A percentile compares a stretch with the other conserved stretches of the same genome.
Conservation (phyloP, 2,888 invertebrate genomes). For the Catocala fraxini region DNA sequence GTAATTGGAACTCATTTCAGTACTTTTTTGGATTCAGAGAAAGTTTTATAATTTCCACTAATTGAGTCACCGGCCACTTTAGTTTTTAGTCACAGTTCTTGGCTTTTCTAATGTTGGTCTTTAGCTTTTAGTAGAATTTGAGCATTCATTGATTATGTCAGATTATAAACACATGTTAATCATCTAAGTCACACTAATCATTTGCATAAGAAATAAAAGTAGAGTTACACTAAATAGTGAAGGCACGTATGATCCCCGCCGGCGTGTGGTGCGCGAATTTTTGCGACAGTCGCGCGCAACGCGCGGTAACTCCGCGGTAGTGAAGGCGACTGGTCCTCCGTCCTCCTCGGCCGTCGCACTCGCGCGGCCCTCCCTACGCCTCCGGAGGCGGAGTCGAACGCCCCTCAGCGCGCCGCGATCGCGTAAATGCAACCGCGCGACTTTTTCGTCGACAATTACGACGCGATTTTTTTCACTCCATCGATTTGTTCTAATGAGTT, state of each 20-base stretch:
- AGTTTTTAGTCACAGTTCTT: slow-evolving; percentile 33
- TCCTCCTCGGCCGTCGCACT: slow-evolving; percentile 69
- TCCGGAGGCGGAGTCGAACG: slow-evolving; percentile 70
- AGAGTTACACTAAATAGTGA: slow-evolving; percentile 26
- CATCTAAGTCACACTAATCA: slow-evolving; percentile 35
- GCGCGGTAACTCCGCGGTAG: slow-evolving; percentile 79
- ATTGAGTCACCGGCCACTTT: slow-evolving; percentile 43
- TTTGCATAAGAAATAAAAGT: slow-evolving; percentile 25
- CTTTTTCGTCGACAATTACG: slow-evolving; percentile 71
- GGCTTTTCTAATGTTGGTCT: slow-evolving; percentile 3
- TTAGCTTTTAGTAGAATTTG: slow-evolving; percentile 12
- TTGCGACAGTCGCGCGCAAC: slow-evolving; percentile 67
- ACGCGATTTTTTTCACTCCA: slow-evolving; percentile 65
- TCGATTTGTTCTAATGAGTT: slow-evolving; percentile 78
- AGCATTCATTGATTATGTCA: not conserved
- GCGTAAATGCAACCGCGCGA: slow-evolving; percentile 56
- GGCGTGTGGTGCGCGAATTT: slow-evolving; percentile 57
- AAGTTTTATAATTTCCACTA: slow-evolving; percentile 14
- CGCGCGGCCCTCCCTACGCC: slow-evolving; percentile 82
- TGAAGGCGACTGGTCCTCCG: slow-evolving; percentile 81
- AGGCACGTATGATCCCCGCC: slow-evolving; percentile 44
- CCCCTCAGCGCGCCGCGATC: slow-evolving; percentile 56
- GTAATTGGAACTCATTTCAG: slow-evolving; percentile 56
- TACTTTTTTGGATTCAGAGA: slow-evolving; percentile 13
- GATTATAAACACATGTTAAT: slow-evolving; percentile 36